Percentiles rank a stretch among this genome's conserved stretches.
These are phyloP conservation scores for Coracopsis vasa DNA, from an alignment of 2,113 vertebrate species.

Conservation along the genomic window DNA sequence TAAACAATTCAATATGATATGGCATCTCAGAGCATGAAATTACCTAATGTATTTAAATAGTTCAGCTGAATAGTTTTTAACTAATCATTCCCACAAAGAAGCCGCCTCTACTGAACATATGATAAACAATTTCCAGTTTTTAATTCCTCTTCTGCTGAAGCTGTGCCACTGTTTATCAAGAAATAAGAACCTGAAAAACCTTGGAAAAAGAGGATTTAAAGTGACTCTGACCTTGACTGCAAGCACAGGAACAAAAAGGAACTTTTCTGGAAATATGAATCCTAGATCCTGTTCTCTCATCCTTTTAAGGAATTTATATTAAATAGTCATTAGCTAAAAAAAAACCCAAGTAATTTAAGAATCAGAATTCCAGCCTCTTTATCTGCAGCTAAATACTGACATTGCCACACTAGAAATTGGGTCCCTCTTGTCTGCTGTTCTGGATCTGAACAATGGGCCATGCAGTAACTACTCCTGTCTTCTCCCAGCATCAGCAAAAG, in stretches of 20 bases:
- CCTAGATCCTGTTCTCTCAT: not conserved
- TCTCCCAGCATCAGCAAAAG: not conserved
- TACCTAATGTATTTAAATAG: not conserved
- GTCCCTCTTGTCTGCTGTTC: not conserved
- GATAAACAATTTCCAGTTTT: not conserved
- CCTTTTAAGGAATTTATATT: not conserved
- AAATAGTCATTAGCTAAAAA: not conserved
- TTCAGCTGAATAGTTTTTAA: not conserved
- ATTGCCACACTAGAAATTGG: not conserved
- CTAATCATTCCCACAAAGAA: not conserved
- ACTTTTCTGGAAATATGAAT: not conserved
- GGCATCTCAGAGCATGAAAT: not conserved
- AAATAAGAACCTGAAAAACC: not conserved
- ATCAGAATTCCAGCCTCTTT: not conserved
- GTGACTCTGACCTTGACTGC: not conserved
- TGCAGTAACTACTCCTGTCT: not conserved
- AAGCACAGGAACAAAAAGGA: not conserved
- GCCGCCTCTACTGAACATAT: not conserved
- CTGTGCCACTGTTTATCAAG: not conserved
- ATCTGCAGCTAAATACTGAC: not conserved
- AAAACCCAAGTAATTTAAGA: not conserved
- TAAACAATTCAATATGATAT: not conserved
- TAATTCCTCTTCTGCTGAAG: not conserved
- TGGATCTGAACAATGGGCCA: rapidly evolving
- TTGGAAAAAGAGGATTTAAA: not conserved